A percentile compares a stretch with the other conserved stretches of the same genome.
Conservation (phyloP, 2,888 invertebrate species). For the Drosophila mulleri region DNA sequence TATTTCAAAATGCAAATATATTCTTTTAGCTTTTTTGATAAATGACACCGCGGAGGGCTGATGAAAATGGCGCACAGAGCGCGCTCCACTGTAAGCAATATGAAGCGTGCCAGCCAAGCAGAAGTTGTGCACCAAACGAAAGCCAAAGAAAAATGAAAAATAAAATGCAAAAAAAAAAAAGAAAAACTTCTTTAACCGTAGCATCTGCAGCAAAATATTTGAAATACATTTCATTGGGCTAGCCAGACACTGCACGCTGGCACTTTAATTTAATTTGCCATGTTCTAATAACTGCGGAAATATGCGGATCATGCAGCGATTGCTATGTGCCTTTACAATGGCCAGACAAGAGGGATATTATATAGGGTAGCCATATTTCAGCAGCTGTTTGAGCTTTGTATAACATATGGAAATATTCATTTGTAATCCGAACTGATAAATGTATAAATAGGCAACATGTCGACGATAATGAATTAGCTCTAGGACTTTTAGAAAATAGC, state of each 20-base stretch:
- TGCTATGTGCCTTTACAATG: neutral
- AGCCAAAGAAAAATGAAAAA: neutral
- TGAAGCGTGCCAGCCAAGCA: slow-evolving; percentile 66
- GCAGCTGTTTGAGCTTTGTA: too few species aligned
- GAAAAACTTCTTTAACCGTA: slow-evolving; percentile 28
- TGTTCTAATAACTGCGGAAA: slow-evolving; percentile 4
- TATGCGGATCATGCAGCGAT: neutral
- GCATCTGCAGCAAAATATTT: slow-evolving; percentile 41
- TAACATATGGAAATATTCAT: fast-evolving
- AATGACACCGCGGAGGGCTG: slow-evolving; percentile 80
- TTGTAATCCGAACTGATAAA: too few species aligned
- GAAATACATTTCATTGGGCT: slow-evolving; percentile 30
- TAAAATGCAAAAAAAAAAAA: slow-evolving; percentile 15
- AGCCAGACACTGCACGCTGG: slow-evolving; percentile 38
- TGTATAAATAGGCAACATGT: too few species aligned
- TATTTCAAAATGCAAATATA: slow-evolving; percentile 80
- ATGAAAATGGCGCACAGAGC: slow-evolving; percentile 65
- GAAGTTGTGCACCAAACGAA: slow-evolving; percentile 19
- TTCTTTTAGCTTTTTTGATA: slow-evolving; percentile 81
- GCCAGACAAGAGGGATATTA: neutral
- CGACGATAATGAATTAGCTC: too few species aligned
- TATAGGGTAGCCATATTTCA: too few species aligned
- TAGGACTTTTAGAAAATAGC: too few species aligned
- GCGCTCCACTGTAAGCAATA: slow-evolving; percentile 56
- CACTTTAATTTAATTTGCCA: slow-evolving; percentile 71